Evolutionary conservation across 2,113 vertebrate genomes (phyloP), one percentile per base, ranked within the genome.

Genomic region (Orycteropus afer): DNA sequence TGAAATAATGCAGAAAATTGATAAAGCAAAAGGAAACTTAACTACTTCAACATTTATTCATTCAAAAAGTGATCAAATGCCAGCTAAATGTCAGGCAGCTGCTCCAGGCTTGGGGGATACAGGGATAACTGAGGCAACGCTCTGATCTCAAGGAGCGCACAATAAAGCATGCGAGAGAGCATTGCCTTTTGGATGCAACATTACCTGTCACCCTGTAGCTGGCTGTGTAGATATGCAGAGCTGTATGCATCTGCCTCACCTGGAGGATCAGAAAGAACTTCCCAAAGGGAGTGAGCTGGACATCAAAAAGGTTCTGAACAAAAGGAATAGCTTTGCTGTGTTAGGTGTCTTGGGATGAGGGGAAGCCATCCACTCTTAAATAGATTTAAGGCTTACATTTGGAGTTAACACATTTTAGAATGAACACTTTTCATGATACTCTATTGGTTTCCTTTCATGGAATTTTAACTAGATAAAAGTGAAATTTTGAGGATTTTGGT

Each of bases 401-500:
- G 32, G 23, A 76, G 55, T 93, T 86, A 76, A 74, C n/a, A n/a
- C 22, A 76, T 78, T 71, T 89, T 86, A 83, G 78, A 79, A 93
- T 69, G 40, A 91, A 88, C 51, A 55, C 23, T 87, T 95, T 94
- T 63, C 93, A 77, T 87, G 69, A 65, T 88, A 49, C 32, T 93
- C 34, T 63, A 65, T 77, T 94, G 76, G 59, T 93, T 97, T 93
- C 40, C 86, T 94, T 95, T 93, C 40, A 74, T 45, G 91, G 49
- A 87, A 74, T 83, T 77, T 81, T 90, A 95, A 79, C 94, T 88
- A 93, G 34, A 42, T 59, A 59, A 61, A 23, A 42, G 3, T 94
- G 81, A 88, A 29, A 47, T 94, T 96, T 83, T 93, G 63, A 77
- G 34, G 32, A 74, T 81, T 91, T 92, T 42, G 69, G 29, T 91